These are phyloP conservation scores for Chromis chromis DNA, from an alignment of 2,797 vertebrate species.

Conservation along the genomic window DNA sequence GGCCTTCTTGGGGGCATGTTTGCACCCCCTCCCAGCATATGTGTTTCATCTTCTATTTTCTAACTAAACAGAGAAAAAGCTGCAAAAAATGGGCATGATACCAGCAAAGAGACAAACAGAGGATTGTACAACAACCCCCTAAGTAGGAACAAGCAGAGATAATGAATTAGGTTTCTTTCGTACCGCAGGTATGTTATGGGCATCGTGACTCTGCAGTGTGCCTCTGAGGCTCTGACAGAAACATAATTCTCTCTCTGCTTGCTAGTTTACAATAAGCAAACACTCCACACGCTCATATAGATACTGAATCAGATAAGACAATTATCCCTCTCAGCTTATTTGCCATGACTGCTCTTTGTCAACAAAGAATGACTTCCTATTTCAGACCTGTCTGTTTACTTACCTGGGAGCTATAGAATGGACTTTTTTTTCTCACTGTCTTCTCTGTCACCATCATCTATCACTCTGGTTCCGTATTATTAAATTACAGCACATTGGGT, in stretches of 20 bases:
- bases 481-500: conserved; percentile 33
- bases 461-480: conserved; percentile 17
- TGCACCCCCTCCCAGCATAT: neutral
- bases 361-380: conserved; percentile 52
- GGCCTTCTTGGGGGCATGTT: neutral
- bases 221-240: conserved; percentile 54
- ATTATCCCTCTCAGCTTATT: conserved; percentile 65
- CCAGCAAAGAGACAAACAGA: conserved; percentile 24
- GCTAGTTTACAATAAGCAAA: conserved; percentile 67
- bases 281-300: conserved; percentile 34
- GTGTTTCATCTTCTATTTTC: conserved; percentile 5
- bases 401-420: conserved; percentile 51
- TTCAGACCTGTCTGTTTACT: conserved; percentile 54
- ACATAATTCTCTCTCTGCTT: conserved; percentile 51
- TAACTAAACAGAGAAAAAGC: neutral
- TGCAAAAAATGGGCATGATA: neutral
- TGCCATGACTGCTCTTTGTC: conserved; percentile 60
- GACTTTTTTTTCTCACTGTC: conserved; percentile 31
- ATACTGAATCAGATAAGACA: conserved; percentile 60
- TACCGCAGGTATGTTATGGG: conserved; percentile 24
- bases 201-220: conserved; percentile 44
- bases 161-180: conserved; percentile 48
- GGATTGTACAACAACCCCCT: conserved; percentile 24
- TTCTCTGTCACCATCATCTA: conserved; percentile 41
- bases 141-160: conserved; percentile 43